These are phyloP conservation scores for Papilio elwesi DNA, from an alignment of 2,888 invertebrate species.

Conservation along the genomic window DNA sequence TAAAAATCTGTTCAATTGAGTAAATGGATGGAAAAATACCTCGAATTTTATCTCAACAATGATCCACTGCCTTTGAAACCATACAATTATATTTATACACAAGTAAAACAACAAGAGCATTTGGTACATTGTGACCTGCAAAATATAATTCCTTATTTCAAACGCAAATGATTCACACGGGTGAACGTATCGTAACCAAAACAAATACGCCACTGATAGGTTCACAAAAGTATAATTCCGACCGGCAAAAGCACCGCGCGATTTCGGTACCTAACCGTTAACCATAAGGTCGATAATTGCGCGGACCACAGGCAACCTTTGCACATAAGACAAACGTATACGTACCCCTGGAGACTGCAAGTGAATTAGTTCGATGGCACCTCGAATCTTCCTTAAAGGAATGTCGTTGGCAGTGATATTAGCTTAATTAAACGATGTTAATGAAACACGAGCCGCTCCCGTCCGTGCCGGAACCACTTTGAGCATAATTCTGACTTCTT, in stretches of 20 bases:
- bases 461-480: conserved; percentile 61
- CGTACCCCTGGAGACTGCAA: conserved; percentile 42
- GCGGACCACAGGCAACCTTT: conserved; percentile 2
- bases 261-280: not conserved
- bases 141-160: conserved; percentile 9
- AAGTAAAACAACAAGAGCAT: conserved; percentile 7
- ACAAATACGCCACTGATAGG: conserved; percentile 29
- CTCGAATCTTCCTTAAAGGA: conserved; percentile 59
- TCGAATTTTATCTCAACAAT: conserved; percentile 14
- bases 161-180: conserved; percentile 18
- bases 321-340: conserved; percentile 21
- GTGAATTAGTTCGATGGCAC: conserved; percentile 58
- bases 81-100: conserved; percentile 8
- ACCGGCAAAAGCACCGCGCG: not conserved
- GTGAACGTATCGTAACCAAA: conserved; percentile 9
- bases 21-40: conserved; percentile 42
- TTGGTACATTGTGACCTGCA: not conserved
- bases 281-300: conserved; percentile 22
- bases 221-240: conserved; percentile 19
- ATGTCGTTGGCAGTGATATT: conserved; percentile 76
- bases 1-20: conserved; percentile 39
- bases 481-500: conserved; percentile 67
- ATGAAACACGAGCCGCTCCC: conserved; percentile 50
- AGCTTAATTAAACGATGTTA: conserved; percentile 55
- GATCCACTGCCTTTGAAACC: conserved; percentile 7